A percentile compares a stretch with the other conserved stretches of the same genome.
Conservation (phyloP, 2,888 invertebrate species). For the Brenthis ino region DNA sequence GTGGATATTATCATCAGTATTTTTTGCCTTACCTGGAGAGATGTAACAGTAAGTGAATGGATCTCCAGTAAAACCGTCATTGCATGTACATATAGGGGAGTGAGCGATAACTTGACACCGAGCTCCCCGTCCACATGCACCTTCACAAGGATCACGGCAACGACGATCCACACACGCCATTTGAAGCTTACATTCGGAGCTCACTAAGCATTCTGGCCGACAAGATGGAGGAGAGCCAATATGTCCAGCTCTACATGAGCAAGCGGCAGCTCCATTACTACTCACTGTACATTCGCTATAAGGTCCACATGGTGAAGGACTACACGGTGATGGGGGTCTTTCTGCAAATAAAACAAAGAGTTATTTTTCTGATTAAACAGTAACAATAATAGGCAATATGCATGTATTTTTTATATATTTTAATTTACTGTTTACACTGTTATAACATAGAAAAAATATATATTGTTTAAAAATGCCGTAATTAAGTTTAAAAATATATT, state of each 20-base stretch:
- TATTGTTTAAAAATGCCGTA: too few species aligned
- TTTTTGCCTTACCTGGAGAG: constrained; percentile 74
- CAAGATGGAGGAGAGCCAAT: constrained; percentile 89
- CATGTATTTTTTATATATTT: too few species aligned
- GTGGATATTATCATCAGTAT: neutral
- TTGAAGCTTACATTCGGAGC: constrained; percentile 86
- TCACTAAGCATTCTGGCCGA: constrained; percentile 88
- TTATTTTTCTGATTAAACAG: too few species aligned
- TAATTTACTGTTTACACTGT: too few species aligned
- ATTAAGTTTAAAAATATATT: too few species aligned
- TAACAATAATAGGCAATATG: too few species aligned
- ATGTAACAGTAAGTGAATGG: constrained; percentile 86
- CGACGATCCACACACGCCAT: constrained; percentile 87
- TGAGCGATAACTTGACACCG: constrained; percentile 88
- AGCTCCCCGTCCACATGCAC: constrained; percentile 88
- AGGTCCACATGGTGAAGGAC: constrained; percentile 90
- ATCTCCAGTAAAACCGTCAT: constrained; percentile 86
- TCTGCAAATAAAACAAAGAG: constrained; percentile 40
- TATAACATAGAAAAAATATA: too few species aligned
- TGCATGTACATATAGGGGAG: constrained; percentile 88
- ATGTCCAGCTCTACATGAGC: constrained; percentile 87
- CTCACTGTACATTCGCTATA: constrained; percentile 85
- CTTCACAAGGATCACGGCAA: constrained; percentile 88
- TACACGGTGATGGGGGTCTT: constrained; percentile 76
- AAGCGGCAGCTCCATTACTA: constrained; percentile 82